A percentile compares a stretch with the other conserved stretches of the same genome.
phyloP scores from a whole-genome alignment of 2,888 invertebrate species.

The Drosophila nr. perissopoda region DNA sequence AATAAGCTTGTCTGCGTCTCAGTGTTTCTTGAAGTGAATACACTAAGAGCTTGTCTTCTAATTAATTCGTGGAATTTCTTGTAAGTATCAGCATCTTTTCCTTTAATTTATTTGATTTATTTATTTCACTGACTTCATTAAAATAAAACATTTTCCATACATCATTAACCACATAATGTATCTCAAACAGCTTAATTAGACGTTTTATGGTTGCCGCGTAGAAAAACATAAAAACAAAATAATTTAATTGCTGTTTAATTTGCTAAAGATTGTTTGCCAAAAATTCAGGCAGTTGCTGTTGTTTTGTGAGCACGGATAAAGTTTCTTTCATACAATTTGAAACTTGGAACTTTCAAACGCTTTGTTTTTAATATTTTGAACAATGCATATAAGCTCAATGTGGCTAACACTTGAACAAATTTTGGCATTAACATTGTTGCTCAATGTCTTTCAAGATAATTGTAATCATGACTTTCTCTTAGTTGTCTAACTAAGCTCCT shows the following conservation, averaged over 20 bases:
- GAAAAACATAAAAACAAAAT: neutral
- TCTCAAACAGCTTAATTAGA: neutral
- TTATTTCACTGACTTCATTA: neutral
- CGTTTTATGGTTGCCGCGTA: neutral
- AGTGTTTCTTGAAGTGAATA: neutral
- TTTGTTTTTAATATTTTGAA: neutral
- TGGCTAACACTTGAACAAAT: slow-evolving; percentile 6
- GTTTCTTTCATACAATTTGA: neutral
- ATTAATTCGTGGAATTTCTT: neutral
- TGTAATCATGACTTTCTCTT: slow-evolving; percentile 20
- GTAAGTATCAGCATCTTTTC: too few relatives aligned
- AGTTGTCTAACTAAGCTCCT: slow-evolving; percentile 12
- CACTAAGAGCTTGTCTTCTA: neutral
- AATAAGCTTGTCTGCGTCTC: neutral
- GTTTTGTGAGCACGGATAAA: slow-evolving; percentile 1
- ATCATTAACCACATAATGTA: neutral
- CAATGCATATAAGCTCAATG: neutral
- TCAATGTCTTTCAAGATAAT: slow-evolving; percentile 25
- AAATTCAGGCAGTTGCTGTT: neutral
- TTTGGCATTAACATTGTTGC: slow-evolving; percentile 5
- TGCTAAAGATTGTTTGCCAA: neutral
- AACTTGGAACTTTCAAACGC: neutral
- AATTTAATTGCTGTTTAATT: slow-evolving; percentile 13
- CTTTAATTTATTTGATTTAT: neutral
- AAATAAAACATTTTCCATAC: neutral